phyloP scores from a whole-genome alignment of 2,888 invertebrate genomes.

The Conistra vaccinii region DNA sequence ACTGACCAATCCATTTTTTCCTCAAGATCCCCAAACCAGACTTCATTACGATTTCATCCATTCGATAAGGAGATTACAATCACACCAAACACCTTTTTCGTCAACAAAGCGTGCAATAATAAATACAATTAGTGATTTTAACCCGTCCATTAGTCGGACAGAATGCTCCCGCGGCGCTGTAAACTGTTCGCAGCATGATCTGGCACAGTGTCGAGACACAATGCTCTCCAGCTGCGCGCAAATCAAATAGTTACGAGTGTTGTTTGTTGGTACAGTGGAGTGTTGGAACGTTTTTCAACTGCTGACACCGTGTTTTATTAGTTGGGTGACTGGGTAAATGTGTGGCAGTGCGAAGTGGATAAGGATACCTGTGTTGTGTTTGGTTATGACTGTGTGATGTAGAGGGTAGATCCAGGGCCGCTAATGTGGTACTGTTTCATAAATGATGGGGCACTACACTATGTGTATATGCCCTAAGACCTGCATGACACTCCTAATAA shows the following conservation, averaged over 20 bases:
- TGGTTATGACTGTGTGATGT: background rate
- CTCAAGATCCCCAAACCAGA: constrained; percentile 7
- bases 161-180: constrained; percentile 52
- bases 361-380: constrained; percentile 1
- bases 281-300: constrained; percentile 59
- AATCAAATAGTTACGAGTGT: constrained; percentile 61
- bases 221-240: constrained; percentile 60
- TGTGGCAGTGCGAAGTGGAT: constrained; percentile 7
- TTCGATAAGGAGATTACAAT: constrained; percentile 42
- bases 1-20: constrained; percentile 23
- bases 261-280: constrained; percentile 48
- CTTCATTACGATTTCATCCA: constrained; percentile 46
- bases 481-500: background rate
- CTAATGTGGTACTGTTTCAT: background rate
- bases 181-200: constrained; percentile 58
- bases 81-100: constrained; percentile 27
- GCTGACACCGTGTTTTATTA: constrained; percentile 50
- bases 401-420: no score
- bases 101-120: constrained; percentile 36
- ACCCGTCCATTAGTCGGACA: constrained; percentile 49
- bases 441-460: background rate
- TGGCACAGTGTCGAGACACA: constrained; percentile 59
- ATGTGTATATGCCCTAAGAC: background rate
- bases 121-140: constrained; percentile 59
- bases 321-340: constrained; percentile 6